Evolutionary conservation across 1,140 invertebrate genomes (phyloP), one percentile per base, ranked within the genome.

Genomic region (Drosophila pseudoananassae): DNA sequence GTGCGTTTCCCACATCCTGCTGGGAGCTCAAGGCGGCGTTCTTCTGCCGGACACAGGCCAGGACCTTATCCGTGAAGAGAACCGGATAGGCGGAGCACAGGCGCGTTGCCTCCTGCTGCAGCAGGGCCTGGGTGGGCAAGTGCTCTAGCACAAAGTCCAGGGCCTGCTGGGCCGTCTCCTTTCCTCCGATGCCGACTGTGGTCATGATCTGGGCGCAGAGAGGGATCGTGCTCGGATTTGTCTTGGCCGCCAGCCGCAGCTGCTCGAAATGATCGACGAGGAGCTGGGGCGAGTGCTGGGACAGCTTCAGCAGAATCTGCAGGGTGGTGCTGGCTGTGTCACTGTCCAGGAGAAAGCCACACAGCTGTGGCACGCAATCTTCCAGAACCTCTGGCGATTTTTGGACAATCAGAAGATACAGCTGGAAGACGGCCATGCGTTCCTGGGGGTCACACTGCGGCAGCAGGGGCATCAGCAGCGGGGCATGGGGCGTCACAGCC

Each of bases 371-470:
- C 25, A 92, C 90, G 51, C 87, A 89, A 0, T 78, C 60, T 45
- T 90, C 89, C 14, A 92, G 54, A 10, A 92, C 90, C 17, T 90
- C 93, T 10, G 97, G 96, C 81, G 96, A 95, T 68, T 96, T 94
- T 69, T 95, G 95, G 1, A 96, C 97, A 46, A 98, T 96, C 54
- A 96, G 93, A 36, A 95, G 94, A 90, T 97, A 97, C 27, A 98
- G 92, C 74, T 95, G 94, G 23, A 98, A 93, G 1, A 98, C 92
- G 8, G 96, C 96, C 69, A 96, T 93, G 92, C 96, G 96, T 92
- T 98, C 97, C 68, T 95, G 94, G 47, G 94, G 94, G 90, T 97
- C 96, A 92, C 96, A 97, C 74, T 95, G 94, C 1, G 96, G 95
- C 27, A 98, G 92, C 14, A 98, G 92, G 0, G 95, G 95, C 0